phyloP scores from a whole-genome alignment of 2,113 vertebrate genomes.

The Turnix velox region DNA sequence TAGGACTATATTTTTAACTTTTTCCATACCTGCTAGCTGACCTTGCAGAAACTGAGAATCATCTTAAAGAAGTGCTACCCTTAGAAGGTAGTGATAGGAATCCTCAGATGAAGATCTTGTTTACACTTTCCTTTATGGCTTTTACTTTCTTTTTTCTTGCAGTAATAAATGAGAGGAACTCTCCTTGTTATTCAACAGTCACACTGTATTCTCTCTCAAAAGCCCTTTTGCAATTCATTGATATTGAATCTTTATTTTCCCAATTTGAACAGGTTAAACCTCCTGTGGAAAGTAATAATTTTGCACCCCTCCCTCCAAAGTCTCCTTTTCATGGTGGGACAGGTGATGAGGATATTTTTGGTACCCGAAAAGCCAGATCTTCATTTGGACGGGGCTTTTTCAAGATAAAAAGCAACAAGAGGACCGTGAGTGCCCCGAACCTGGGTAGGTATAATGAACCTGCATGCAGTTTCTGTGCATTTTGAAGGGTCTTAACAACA shows the following conservation, averaged over 20 bases:
- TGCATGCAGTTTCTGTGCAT: neutral
- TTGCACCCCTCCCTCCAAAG: constrained; percentile 79
- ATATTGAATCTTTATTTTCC: neutral
- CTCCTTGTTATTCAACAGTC: neutral
- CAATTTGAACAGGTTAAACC: constrained; percentile 70
- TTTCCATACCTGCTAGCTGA: neutral
- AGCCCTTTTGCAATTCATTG: neutral
- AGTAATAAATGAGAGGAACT: neutral
- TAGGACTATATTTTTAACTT: neutral
- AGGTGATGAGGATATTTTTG: constrained; percentile 82
- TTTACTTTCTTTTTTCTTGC: neutral
- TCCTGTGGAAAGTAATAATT: constrained; percentile 64
- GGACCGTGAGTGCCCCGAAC: constrained; percentile 87
- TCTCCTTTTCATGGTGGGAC: constrained; percentile 62
- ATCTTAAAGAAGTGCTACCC: neutral
- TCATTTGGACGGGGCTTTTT: constrained; percentile 97
- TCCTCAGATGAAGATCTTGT: neutral
- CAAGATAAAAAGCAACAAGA: constrained; percentile 90
- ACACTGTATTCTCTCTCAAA: neutral
- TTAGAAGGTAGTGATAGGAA: neutral
- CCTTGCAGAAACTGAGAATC: neutral
- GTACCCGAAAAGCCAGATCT: constrained; percentile 87
- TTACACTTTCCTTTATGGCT: neutral
- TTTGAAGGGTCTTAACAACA: neutral
- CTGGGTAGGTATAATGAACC: constrained; percentile 75